Evolutionary conservation across 2,113 vertebrate species (phyloP).

Genomic region (Forbesichthys agassizii): DNA sequence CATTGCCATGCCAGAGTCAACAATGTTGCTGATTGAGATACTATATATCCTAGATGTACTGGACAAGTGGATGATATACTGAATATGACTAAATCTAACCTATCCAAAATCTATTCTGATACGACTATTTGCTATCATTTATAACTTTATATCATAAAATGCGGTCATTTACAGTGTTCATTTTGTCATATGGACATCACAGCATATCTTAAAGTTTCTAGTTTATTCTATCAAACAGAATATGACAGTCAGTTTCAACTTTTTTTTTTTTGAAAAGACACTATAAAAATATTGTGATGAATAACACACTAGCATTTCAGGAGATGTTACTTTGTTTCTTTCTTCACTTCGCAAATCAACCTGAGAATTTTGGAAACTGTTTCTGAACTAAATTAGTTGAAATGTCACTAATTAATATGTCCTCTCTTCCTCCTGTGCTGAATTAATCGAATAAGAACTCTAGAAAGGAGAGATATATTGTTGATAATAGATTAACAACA

Average conservation of each 20-base stretch:
- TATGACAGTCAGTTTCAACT: no score
- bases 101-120: background rate
- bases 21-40: no score
- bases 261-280: constrained; percentile 23
- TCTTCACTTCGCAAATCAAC: constrained; percentile 16
- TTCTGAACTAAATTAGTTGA: background rate
- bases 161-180: background rate
- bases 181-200: background rate
- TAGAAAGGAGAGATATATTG: background rate
- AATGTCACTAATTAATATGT: background rate
- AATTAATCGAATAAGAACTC: constrained; percentile 1
- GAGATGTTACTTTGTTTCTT: background rate
- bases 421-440: background rate
- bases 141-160: constrained; percentile 9
- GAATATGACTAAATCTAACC: background rate
- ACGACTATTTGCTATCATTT: background rate
- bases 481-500: constrained; percentile 7
- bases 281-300: constrained; percentile 21
- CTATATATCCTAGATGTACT: no score
- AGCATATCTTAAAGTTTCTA: background rate
- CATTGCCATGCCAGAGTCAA: no score
- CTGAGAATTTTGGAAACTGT: constrained; percentile 20
- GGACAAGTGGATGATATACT: no score
- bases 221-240: background rate
- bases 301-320: background rate